A percentile compares a stretch with the other conserved stretches of the same genome.
These are phyloP conservation scores for Mellilla xanthometata DNA, from an alignment of 2,888 invertebrate genomes.

Conservation along the genomic window DNA sequence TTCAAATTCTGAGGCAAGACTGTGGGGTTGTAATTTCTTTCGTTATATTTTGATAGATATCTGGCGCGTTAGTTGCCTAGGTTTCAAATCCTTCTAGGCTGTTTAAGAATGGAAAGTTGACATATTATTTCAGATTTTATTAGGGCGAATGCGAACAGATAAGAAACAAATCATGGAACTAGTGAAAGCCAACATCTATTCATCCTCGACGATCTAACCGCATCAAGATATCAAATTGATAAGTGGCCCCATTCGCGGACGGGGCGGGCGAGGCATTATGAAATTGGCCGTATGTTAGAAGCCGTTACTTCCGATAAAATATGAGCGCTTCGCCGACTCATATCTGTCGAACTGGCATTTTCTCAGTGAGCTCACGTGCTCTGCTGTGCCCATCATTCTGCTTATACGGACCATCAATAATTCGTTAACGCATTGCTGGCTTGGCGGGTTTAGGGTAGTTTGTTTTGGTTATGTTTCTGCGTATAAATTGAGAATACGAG, in stretches of 20 bases:
- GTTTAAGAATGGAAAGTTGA: too few relatives aligned
- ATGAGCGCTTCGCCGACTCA: slow-evolving; percentile 75
- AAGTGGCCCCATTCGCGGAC: slow-evolving; percentile 75
- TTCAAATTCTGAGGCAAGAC: too few relatives aligned
- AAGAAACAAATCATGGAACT: slow-evolving; percentile 19
- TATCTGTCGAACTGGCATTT: slow-evolving; percentile 70
- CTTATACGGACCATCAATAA: slow-evolving; percentile 62
- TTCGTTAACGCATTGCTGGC: slow-evolving; percentile 35
- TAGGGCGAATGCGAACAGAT: not conserved
- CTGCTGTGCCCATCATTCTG: slow-evolving; percentile 55
- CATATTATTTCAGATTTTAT: too few relatives aligned
- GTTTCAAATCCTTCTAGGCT: too few relatives aligned
- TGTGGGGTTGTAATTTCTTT: too few relatives aligned
- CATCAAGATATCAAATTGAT: slow-evolving; percentile 81
- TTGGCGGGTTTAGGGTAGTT: slow-evolving; percentile 14
- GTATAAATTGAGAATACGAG: too few relatives aligned
- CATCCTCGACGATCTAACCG: slow-evolving; percentile 67
- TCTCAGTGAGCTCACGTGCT: slow-evolving; percentile 60
- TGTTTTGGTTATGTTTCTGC: not conserved
- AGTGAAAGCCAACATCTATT: slow-evolving; percentile 43
- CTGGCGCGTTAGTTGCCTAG: too few relatives aligned
- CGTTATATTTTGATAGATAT: too few relatives aligned
- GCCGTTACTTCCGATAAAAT: slow-evolving; percentile 81
- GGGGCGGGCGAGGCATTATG: slow-evolving; percentile 78
- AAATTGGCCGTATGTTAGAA: slow-evolving; percentile 82